phyloP scores from a whole-genome alignment of 2,888 invertebrate genomes.

The Paralinhomoeus sp. region DNA sequence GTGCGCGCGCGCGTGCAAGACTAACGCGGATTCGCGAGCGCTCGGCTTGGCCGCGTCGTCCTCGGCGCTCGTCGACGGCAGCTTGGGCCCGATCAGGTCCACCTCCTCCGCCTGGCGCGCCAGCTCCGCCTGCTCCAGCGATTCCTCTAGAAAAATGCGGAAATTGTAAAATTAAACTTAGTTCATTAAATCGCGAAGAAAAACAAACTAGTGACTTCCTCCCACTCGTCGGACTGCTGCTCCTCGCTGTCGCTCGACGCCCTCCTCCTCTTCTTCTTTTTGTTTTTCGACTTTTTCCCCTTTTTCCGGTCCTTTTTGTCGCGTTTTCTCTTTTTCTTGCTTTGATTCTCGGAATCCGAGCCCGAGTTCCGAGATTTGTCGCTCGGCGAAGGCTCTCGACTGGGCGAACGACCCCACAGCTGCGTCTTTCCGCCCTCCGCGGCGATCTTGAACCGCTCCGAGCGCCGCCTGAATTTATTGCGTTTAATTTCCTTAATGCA shows the following conservation, averaged over 20 bases:
- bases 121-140: not conserved
- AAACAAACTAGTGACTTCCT: constrained; percentile 11
- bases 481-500: too few species aligned
- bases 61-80: not conserved
- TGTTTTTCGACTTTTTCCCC: constrained; percentile 8
- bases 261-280: constrained; percentile 9
- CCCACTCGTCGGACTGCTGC: constrained; percentile 9
- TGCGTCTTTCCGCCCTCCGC: too few species aligned
- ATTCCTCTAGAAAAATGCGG: constrained; percentile 1
- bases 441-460: too few species aligned
- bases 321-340: too few species aligned
- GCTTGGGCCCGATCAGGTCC: constrained; percentile 2
- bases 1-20: too few species aligned
- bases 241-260: constrained; percentile 5
- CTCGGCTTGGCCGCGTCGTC: not conserved
- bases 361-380: too few species aligned
- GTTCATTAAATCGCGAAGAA: not conserved
- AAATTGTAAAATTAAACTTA: not conserved
- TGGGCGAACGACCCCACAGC: too few species aligned
- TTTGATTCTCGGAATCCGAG: too few species aligned
- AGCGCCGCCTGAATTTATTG: too few species aligned
- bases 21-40: too few species aligned
- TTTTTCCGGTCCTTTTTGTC: constrained; percentile 10
- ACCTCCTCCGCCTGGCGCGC: not conserved
- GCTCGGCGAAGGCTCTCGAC: too few species aligned